Percentiles rank a stretch among this genome's conserved stretches.
These are phyloP conservation scores for Oligia fasciuncula DNA, from an alignment of 2,888 invertebrate genomes.

Conservation along the genomic window DNA sequence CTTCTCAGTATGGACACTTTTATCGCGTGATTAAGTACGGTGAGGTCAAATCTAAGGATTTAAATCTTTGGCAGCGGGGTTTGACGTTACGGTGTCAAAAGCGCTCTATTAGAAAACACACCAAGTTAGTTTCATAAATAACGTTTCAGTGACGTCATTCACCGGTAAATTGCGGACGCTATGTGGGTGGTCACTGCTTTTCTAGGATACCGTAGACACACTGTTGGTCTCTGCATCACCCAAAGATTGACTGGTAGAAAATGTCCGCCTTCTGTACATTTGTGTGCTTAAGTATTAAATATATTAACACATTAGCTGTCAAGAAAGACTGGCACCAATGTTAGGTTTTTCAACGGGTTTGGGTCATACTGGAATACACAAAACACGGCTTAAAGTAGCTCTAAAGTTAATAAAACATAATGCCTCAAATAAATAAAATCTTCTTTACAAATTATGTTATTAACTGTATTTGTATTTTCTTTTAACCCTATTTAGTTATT, in stretches of 20 bases:
- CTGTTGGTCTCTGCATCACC: too few species aligned
- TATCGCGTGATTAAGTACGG: background rate
- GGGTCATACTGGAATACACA: background rate
- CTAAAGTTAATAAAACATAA: background rate
- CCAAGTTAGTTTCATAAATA: too few species aligned
- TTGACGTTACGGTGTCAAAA: too few species aligned
- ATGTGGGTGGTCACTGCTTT: too few species aligned
- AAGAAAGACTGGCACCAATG: background rate
- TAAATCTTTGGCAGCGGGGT: too few species aligned
- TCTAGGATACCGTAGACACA: too few species aligned
- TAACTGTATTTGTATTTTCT: slow-evolving; percentile 35
- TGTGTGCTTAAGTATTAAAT: too few species aligned
- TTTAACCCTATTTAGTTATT: slow-evolving; percentile 49
- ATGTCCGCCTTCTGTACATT: too few species aligned
- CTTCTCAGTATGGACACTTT: background rate
- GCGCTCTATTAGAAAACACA: too few species aligned
- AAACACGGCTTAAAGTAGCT: background rate
- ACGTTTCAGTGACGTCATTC: background rate
- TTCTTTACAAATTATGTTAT: slow-evolving; percentile 6
- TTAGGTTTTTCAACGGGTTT: background rate
- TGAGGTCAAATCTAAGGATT: background rate
- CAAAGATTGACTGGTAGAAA: too few species aligned
- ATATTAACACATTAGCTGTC: too few species aligned
- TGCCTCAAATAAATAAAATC: background rate
- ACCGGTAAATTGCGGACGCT: too few species aligned